Conservation (phyloP, 2,888 invertebrate species). For the Aelia acuminata region DNA sequence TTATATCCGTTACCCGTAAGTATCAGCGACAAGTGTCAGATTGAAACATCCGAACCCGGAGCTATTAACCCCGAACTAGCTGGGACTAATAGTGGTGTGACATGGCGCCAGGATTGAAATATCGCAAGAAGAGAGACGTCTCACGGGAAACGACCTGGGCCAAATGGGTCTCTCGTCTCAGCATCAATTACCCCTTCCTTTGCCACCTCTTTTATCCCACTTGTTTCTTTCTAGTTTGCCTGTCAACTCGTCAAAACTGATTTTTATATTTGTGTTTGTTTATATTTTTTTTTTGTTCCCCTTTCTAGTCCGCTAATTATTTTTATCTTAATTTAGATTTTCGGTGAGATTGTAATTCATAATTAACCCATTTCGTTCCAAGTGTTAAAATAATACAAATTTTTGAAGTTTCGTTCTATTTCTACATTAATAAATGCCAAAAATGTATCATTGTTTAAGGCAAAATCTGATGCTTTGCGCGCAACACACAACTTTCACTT, state of each 20-base stretch:
- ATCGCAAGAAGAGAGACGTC: background rate
- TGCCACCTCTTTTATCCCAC: constrained; percentile 1
- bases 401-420: too few species aligned
- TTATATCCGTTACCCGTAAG: background rate
- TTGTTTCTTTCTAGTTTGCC: background rate
- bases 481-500: too few species aligned
- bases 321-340: background rate
- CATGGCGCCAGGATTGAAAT: background rate
- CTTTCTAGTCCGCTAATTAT: background rate
- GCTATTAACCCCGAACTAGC: background rate
- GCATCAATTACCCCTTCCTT: background rate
- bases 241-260: background rate
- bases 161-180: background rate
- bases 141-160: background rate
- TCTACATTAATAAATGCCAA: too few species aligned
- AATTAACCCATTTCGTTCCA: too few species aligned
- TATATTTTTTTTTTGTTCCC: background rate
- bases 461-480: too few species aligned
- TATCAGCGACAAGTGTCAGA: background rate
- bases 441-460: too few species aligned
- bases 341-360: background rate
- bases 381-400: too few species aligned
- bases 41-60: background rate
- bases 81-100: background rate
- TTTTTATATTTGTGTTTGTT: background rate